These are phyloP conservation scores for Chironomus striatipennis DNA, from an alignment of 1,140 invertebrate species.

Conservation along the genomic window DNA sequence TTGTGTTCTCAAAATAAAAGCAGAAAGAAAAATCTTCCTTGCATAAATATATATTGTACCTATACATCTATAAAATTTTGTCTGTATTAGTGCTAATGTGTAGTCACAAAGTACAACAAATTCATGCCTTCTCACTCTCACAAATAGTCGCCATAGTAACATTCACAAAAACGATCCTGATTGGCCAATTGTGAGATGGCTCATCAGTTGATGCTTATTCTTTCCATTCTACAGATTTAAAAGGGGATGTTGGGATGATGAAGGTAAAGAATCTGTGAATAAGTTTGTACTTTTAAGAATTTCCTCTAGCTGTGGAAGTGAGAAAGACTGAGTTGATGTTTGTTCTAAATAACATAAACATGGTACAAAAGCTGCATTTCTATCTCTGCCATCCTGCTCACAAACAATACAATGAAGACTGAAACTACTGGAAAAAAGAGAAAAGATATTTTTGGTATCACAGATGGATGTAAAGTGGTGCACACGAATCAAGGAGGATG, in stretches of 20 bases:
- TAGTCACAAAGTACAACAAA: too few species aligned
- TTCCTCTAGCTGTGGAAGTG: background rate
- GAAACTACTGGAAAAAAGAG: background rate
- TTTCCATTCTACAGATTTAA: background rate
- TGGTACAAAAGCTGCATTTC: background rate
- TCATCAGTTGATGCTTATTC: background rate
- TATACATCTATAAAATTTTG: background rate
- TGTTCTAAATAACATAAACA: background rate
- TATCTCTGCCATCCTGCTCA: too few species aligned
- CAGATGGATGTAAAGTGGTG: too few species aligned
- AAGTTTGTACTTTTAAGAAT: background rate
- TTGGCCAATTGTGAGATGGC: constrained; percentile 16
- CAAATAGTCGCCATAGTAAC: constrained; percentile 17
- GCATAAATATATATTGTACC: too few species aligned
- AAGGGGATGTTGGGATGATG: background rate
- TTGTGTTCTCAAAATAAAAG: too few species aligned
- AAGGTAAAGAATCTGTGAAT: background rate
- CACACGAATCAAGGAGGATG: too few species aligned
- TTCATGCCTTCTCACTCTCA: background rate
- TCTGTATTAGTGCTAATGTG: background rate
- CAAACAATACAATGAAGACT: background rate
- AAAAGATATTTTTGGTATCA: background rate
- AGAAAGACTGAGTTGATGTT: background rate
- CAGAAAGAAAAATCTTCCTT: too few species aligned
- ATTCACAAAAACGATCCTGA: background rate